Evolutionary conservation across 2,797 vertebrate species (phyloP).

Genomic region (Vultur gryphus): DNA sequence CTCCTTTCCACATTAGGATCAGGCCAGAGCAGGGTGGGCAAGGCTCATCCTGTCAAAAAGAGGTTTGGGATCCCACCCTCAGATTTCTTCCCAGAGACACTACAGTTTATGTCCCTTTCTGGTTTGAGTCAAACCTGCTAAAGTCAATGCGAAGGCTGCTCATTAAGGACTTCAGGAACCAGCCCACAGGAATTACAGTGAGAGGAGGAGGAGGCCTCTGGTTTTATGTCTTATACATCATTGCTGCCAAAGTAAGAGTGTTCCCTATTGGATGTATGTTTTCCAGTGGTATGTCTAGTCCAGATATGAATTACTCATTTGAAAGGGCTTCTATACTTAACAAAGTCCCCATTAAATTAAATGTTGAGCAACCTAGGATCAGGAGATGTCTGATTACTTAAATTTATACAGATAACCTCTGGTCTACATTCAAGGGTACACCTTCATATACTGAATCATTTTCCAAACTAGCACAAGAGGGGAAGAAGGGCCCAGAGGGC

Average conservation of each 20-base stretch:
- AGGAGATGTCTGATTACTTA: neutral
- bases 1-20: neutral
- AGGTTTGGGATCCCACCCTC: neutral
- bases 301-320: neutral
- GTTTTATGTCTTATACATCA: neutral
- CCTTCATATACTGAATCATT: neutral
- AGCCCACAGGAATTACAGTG: neutral
- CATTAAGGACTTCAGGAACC: neutral
- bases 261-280: neutral
- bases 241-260: neutral
- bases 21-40: neutral
- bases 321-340: neutral
- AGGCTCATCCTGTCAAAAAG: neutral
- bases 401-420: neutral
- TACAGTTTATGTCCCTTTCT: neutral
- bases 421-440: neutral
- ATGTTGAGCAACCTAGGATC: neutral
- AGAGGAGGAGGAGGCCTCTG: neutral
- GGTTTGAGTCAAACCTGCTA: neutral
- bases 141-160: neutral
- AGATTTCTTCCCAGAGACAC: neutral
- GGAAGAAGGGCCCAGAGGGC: neutral
- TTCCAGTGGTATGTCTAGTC: neutral
- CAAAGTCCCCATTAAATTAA: neutral
- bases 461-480: neutral